Base-by-base conservation (phyloP, 2,888 invertebrate genomes). In the Rugalucina vietnamica region DNA sequence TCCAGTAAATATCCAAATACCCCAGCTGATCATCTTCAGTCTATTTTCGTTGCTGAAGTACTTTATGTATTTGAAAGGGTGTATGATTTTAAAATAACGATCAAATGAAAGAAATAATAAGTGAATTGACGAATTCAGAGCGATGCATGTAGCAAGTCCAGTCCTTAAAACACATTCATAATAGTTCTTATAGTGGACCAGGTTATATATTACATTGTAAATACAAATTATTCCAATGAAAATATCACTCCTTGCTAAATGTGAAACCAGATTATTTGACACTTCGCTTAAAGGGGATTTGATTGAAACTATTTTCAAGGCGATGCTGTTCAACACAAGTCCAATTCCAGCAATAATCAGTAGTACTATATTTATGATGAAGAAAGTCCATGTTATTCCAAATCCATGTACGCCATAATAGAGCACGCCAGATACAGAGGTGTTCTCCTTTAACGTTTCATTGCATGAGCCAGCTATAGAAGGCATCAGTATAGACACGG, bases 161-260 rank as follows among this genome's bases (percentile, higher is more conserved):
- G 39, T 29, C 18, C 83, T 4, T 36, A 84, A 73, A 10, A 74
- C 79, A 73, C 83, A 84, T 34, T 84, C 83, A 37, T 80, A 84
- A 60, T 80, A 84, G 34, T 84, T 82, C 70, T 82, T 82, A 60
- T 82, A 82, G 49, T 82, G 82, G 14, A 82, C 43, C 0, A 82
- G 78, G n/a, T 79, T 79, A 29, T 82, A 82, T 12, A 75, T 14
- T 8, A 79, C 82, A 5, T 43, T 14, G 39, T 82, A 82, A 10
- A 79, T 57, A n/a, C 82, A 78, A 8, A 75, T 57, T 32, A 82
- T 39, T 69, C 49, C 71, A 57, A 24, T 80, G 29, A 79, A 37
- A 43, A 76, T 36, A 34, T 84, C 83, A 43, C 79, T 76, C 3
- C 60, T 65, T 3, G 79, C 72, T 32, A 84, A 39, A 43, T 84